Percentiles rank a stretch among this genome's conserved stretches.
Evolutionary conservation across 2,113 vertebrate genomes (phyloP).

Genomic region (Pristiophorus japonicus): DNA sequence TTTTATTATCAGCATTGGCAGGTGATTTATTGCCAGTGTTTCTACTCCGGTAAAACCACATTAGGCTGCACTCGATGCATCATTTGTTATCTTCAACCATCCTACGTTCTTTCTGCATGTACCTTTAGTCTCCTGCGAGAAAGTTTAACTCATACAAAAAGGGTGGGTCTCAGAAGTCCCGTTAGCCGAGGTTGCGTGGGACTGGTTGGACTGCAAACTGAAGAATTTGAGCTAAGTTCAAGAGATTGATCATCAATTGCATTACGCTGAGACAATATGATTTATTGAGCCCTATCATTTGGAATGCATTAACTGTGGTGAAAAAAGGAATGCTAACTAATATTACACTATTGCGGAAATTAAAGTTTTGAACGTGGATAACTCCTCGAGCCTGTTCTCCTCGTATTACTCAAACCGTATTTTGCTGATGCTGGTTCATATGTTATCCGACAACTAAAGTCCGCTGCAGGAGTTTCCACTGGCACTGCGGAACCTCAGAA

Average conservation of each 20-base stretch:
- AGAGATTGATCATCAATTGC: neutral
- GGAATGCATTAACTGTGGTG: neutral
- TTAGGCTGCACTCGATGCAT: slow-evolving; percentile 60
- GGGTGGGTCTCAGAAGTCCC: neutral
- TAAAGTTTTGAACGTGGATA: neutral
- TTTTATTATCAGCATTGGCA: slow-evolving; percentile 70
- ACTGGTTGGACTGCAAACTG: neutral
- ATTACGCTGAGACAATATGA: neutral
- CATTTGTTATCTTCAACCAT: slow-evolving; percentile 65
- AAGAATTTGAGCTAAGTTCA: neutral
- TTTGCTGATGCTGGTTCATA: neutral
- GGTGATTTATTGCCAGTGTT: slow-evolving; percentile 70
- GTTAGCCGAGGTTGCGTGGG: slow-evolving; percentile 14
- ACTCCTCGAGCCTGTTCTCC: neutral
- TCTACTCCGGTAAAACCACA: slow-evolving; percentile 69
- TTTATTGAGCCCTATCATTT: neutral
- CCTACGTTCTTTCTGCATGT: slow-evolving; percentile 56
- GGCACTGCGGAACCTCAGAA: neutral
- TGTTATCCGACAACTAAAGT: neutral
- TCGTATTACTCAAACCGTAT: neutral
- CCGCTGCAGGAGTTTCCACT: neutral
- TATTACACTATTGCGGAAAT: neutral
- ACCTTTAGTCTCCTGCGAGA: slow-evolving; percentile 51
- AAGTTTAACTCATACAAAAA: neutral
- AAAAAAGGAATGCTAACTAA: neutral